Conservation (phyloP, 2,888 invertebrate genomes). For the Slavum lentiscoides region DNA sequence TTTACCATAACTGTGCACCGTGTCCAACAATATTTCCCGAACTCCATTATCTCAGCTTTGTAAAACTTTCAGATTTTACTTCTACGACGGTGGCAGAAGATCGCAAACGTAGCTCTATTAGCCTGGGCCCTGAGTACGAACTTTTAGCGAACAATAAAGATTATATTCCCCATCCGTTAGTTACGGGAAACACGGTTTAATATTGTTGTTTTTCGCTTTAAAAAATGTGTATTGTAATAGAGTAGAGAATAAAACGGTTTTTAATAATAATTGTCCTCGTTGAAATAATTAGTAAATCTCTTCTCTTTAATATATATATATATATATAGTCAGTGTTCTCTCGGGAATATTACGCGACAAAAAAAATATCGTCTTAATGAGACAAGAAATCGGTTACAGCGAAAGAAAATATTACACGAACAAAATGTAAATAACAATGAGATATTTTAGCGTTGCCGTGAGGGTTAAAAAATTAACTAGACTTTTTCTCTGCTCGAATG, state of each 20-base stretch:
- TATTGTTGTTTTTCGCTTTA: conserved; percentile 3
- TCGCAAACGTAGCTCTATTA: conserved; percentile 25
- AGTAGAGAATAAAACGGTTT: conserved; percentile 16
- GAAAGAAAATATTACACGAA: too few species aligned
- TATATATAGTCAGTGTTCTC: too few species aligned
- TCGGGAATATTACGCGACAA: background rate
- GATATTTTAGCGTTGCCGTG: too few species aligned
- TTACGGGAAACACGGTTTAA: conserved; percentile 13
- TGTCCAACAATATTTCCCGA: conserved; percentile 24
- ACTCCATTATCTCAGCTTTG: conserved; percentile 36
- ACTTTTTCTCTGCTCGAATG: too few species aligned
- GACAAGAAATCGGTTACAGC: too few species aligned
- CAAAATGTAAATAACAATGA: too few species aligned
- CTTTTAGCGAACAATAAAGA: conserved; percentile 36
- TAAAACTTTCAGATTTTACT: conserved; percentile 27
- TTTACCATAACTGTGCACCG: conserved; percentile 6
- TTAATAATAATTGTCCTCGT: conserved; percentile 17
- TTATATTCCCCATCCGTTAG: conserved; percentile 16
- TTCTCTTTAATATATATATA: background rate
- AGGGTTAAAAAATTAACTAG: too few species aligned
- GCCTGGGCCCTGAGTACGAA: conserved; percentile 18
- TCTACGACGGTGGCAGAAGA: background rate
- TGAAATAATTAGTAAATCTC: conserved; percentile 12
- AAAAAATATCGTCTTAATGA: background rate
- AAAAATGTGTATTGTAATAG: background rate